Evolutionary conservation across 2,888 invertebrate genomes (phyloP), one percentile per base, ranked within the genome.

Genomic region (Helicoverpa assulta): DNA sequence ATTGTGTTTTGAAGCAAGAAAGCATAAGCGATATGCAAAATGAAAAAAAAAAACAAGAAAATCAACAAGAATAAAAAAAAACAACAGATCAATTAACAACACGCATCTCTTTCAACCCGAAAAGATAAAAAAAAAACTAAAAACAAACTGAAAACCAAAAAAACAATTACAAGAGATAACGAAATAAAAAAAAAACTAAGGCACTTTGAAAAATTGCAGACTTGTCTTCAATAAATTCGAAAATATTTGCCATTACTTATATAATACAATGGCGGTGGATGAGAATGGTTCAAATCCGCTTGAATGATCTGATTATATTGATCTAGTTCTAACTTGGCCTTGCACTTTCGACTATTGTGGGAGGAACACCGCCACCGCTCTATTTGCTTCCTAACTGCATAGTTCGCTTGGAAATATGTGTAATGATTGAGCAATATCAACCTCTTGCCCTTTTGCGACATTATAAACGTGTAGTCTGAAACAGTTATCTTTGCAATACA

Each of bases 371-470:
- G 75, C 81, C 57, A 67, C 16, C 50, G 68, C 12, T 33, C 64
- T 53, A 76, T 76, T 0, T 51, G n/a, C 53, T 60, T 76, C 59
- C 54, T 52, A 40, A 73, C 21, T 16, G 63, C 18, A 21, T 62
- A 37, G 26, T 72, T 73, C 2, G 68, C 67, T 56, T 66, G 75
- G 19, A 76, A 78, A 57, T 85, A 87, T 5, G 78, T 86, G 52
- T 82, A 87, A 0, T 80, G 73, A 29, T 76, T 65, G 6, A 84
- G 18, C 58, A 83, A 55, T 56, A 88, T 66, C 19, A 88, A 71
- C 2, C 73, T 54, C 16, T 82, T 83, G 10, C 87, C 88, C 72
- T 67, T 80, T 51, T 60, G 62, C 7, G 80, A 73, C 53, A 73
- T 73, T 47, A 82, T 82, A 14, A 78, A 81, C 18, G 18, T 76